Evolutionary conservation across 37 sponge, comb jelly and placozoan genomes (phyloP).

Genomic region (Spongia lamella): DNA sequence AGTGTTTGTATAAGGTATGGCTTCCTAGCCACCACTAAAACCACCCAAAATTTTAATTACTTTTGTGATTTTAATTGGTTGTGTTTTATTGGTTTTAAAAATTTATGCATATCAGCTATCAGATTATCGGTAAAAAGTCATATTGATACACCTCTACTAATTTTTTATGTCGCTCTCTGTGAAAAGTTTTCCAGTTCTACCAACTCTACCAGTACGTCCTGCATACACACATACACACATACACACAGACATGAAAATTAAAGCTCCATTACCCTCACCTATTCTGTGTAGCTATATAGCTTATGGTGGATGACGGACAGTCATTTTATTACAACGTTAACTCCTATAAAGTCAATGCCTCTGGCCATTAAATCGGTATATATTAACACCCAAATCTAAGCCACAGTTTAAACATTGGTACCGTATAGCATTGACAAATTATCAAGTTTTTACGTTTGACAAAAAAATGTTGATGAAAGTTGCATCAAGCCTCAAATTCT

Average conservation of each 20-base stretch:
- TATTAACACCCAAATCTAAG: slow-evolving; percentile 82
- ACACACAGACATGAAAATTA: neutral
- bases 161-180: slow-evolving; percentile 83
- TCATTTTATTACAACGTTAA: slow-evolving; percentile 95
- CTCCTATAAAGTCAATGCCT: slow-evolving; percentile 97
- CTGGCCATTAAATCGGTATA: slow-evolving; percentile 91
- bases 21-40: too few species aligned
- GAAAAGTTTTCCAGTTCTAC: slow-evolving; percentile 87
- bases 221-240: neutral
- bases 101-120: too few species aligned
- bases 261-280: slow-evolving; percentile 29
- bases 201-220: slow-evolving; percentile 97
- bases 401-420: too few species aligned
- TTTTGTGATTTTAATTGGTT: too few species aligned
- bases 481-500: too few species aligned
- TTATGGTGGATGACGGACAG: slow-evolving; percentile 86
- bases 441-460: too few species aligned
- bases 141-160: slow-evolving; percentile 75
- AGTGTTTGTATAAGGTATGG: too few species aligned
- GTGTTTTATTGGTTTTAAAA: too few species aligned
- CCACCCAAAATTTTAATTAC: too few species aligned
- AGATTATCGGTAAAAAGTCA: too few species aligned
- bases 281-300: slow-evolving; percentile 97
- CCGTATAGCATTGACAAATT: too few species aligned
- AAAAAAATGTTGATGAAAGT: too few species aligned